Evolutionary conservation across 2,797 vertebrate species (phyloP), one percentile per base, ranked within the genome.

Genomic region (Mus spretus): DNA sequence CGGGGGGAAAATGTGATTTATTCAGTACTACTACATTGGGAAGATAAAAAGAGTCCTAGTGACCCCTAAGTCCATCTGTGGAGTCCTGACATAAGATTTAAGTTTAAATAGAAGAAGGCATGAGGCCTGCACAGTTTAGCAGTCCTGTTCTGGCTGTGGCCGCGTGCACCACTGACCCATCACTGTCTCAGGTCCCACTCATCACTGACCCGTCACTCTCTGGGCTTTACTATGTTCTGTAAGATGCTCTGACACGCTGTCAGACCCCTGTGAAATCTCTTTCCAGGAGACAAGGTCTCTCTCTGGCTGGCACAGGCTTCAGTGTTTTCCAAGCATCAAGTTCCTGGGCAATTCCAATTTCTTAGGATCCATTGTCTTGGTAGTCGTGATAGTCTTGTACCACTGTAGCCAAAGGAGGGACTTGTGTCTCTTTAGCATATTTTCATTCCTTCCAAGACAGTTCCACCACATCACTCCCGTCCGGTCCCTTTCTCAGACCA

Each of bases 381-480:
- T 50, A 50, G 50, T 50, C 50, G 11, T 50, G 50, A 50, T 12
- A 50, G 50, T 50, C 50, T 50, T 50, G 50, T 50, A 50, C 50
- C 50, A 50, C 37, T 53, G 17, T 22, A 28, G 8, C 14, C n/a
- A 26, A 57, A 53, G 50, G 34, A 37, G 13, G 34, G 34, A 53
- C 65, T 55, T 4, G 0, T 47, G 34, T 37, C 19, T 28, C 13
- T 37, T 14, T 57, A 19, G 9, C 17, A 10, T 55, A 17, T 7
- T 7, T 53, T 50, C 20, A 24, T 12, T 55, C 13, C 47, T 55
- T 37, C 34, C 20, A 6, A 17, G 8, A 72, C 14, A 4, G 13
- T 50, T 6, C 2, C 13, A 20, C 24, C 17, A 5, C 14, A 15
- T 61, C 19, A 0, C 7, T 4, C 1, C 0, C 1, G 1, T 4